These are phyloP conservation scores for Actias luna DNA, from an alignment of 2,888 invertebrate genomes.

Conservation along the genomic window DNA sequence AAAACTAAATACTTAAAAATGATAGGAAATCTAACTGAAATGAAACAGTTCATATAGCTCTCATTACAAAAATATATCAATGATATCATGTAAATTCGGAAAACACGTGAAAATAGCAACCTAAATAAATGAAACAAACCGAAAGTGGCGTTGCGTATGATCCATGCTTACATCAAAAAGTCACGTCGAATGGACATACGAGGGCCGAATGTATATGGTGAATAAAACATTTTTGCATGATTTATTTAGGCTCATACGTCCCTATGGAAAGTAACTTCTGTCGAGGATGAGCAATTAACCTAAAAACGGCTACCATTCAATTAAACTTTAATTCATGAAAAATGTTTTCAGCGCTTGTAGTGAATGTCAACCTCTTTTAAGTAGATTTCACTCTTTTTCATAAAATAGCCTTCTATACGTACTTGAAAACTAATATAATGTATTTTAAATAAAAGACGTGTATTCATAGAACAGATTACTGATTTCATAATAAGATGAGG, in stretches of 20 bases:
- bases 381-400: background rate
- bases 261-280: slow-evolving; percentile 22
- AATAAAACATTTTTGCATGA: background rate
- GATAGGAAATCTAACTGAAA: no score
- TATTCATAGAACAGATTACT: no score
- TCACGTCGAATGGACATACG: background rate
- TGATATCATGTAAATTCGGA: background rate
- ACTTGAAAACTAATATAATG: no score
- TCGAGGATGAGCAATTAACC: slow-evolving; percentile 26
- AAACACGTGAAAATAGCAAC: background rate
- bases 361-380: background rate
- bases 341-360: slow-evolving; percentile 25
- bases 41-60: no score
- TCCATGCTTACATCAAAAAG: background rate
- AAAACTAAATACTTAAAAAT: no score
- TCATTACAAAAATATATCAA: background rate
- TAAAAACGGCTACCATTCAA: slow-evolving; percentile 22
- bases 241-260: slow-evolving; percentile 15
- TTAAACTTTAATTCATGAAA: slow-evolving; percentile 30
- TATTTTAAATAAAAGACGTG: no score
- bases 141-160: background rate
- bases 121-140: background rate
- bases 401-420: background rate
- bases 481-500: no score
- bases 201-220: background rate